Base-by-base conservation (phyloP, 2,113 vertebrate genomes). In the Seriola dumerili region DNA sequence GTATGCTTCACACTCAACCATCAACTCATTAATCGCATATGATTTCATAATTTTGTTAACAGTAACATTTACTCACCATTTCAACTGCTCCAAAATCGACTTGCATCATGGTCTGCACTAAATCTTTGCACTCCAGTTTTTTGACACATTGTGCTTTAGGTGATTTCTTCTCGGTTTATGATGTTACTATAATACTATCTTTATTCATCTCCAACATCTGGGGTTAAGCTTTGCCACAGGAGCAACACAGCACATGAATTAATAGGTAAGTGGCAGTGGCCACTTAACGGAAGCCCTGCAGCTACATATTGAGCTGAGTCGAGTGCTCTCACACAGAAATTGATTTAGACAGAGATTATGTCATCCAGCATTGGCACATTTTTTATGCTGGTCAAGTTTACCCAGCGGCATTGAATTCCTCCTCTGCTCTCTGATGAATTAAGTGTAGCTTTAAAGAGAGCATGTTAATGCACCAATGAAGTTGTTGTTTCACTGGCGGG, bases 341-440 rank as follows among this genome's bases (percentile, higher is more conserved):
- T 92, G 93, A 93, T 93, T 94, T 86, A 82, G 89, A 90, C 84
- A 88, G 80, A 89, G 92, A 92, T 93, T 90, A 94, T 91, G 92
- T 92, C 90, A 88, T 91, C 76, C 68, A 32, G 78, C 73, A 40
- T 76, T 84, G 21, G 72, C 59, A 72, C 61, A 79, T 72, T 86
- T 82, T 85, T 69, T 48, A 61, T 72, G 23, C 58, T 83, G 83
- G 89, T 85, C 81, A 91, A 90, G 72, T 90, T 91, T 85, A 78
- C 80, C 83, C 78, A 34, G 52, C 48, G 40, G 75, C 72, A 63
- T 36, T 57, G 44, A 72, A 55, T 76, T 73, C 70, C 61, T 79
- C 67, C 67, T 42, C 7, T 66, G 75, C 42, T 40, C 54, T 57
- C 65, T 72, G 67, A 62, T 54, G 36, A 76, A 68, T 81, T 42